Conservation (phyloP, 1,140 invertebrate species). For the Drosophila willistoni region DNA sequence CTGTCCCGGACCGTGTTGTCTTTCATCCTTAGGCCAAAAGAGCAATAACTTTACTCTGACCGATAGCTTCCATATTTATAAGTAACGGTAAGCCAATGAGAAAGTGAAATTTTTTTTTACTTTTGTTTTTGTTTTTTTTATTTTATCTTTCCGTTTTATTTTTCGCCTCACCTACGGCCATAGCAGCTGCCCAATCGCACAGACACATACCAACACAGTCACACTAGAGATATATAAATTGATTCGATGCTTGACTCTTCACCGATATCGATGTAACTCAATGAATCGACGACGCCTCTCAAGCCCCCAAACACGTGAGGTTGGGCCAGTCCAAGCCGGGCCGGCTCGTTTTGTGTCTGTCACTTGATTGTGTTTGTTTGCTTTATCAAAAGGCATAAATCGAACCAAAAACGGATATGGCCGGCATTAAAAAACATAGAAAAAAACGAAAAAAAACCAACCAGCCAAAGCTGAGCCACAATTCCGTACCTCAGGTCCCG, state of each 20-base stretch:
- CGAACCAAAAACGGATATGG: slow-evolving; percentile 79
- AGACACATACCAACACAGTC: slow-evolving; percentile 16
- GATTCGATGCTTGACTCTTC: slow-evolving; percentile 24
- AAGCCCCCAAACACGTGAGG: slow-evolving; percentile 9
- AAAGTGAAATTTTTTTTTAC: slow-evolving; percentile 74
- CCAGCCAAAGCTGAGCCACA: slow-evolving; percentile 56
- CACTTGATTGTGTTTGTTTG: slow-evolving; percentile 43
- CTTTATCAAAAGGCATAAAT: slow-evolving; percentile 77
- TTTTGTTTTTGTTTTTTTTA: slow-evolving; percentile 30
- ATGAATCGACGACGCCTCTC: slow-evolving; percentile 36
- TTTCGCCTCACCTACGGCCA: slow-evolving; percentile 60
- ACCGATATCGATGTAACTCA: slow-evolving; percentile 64
- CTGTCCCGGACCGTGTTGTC: neutral
- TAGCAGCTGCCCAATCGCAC: slow-evolving; percentile 42
- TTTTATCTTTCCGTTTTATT: slow-evolving; percentile 77
- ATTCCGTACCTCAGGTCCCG: slow-evolving; percentile 25
- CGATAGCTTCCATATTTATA: slow-evolving; percentile 72
- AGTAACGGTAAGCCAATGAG: slow-evolving; percentile 74
- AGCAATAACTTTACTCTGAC: slow-evolving; percentile 46
- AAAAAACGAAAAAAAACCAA: slow-evolving; percentile 19
- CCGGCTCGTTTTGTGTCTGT: slow-evolving; percentile 16
- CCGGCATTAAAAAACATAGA: slow-evolving; percentile 51
- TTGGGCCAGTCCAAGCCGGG: neutral
- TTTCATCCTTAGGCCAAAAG: slow-evolving; percentile 49
- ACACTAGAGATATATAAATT: neutral